Conservation (phyloP, 2,888 invertebrate species). For the Vandiemenella viatica region DNA sequence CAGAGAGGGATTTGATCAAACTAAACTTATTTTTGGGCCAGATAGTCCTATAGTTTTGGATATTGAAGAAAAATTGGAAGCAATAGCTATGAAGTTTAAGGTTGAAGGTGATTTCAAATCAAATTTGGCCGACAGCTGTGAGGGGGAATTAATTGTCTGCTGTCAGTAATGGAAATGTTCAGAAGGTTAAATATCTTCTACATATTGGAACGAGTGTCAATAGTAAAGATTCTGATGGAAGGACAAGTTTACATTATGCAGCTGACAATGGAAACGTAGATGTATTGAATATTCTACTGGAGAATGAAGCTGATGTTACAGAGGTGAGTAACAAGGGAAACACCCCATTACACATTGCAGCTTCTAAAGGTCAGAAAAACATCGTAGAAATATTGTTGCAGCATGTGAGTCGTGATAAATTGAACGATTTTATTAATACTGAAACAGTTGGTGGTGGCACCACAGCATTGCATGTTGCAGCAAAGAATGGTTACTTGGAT, state of each 20-base stretch:
- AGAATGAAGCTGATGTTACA: conserved; percentile 13
- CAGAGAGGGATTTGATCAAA: neutral
- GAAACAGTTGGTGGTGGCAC: conserved; percentile 13
- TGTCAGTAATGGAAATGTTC: neutral
- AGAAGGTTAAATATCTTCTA: neutral
- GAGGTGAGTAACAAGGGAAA: neutral
- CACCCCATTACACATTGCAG: conserved; percentile 2
- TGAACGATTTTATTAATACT: conserved; percentile 18
- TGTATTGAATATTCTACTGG: conserved; percentile 13
- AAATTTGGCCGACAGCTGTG: neutral
- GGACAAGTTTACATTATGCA: conserved; percentile 18
- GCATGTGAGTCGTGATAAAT: conserved; percentile 8
- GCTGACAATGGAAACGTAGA: conserved; percentile 10
- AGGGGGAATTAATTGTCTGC: neutral
- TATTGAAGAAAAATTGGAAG: neutral
- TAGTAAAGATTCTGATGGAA: conserved; percentile 9
- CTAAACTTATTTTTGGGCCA: conserved; percentile 6
- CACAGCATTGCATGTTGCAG: conserved; percentile 17
- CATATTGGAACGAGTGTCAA: conserved; percentile 1
- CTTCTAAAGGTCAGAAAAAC: conserved; percentile 1
- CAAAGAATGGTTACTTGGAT: conserved; percentile 15
- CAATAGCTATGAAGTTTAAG: neutral
- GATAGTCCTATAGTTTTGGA: conserved; percentile 1
- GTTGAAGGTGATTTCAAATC: neutral
- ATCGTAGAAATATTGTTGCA: conserved; percentile 2